Base-by-base conservation (phyloP, 2,888 invertebrate species). In the Microchrysa polita region DNA sequence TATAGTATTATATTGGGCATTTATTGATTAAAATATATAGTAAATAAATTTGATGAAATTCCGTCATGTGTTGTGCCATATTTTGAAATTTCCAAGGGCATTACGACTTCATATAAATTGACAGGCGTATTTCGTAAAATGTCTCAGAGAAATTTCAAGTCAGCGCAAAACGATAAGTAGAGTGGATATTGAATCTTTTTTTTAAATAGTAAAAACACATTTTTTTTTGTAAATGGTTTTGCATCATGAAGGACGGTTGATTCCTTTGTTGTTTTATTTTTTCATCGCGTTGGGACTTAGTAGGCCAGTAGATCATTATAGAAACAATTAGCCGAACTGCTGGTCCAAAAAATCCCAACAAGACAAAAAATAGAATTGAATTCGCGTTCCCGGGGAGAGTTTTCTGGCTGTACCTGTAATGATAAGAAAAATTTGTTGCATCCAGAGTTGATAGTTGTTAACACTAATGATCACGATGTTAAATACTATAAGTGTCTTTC, bases 271-370 rank as follows among this genome's bases (percentile, higher is more conserved):
- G 74, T 34, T 27, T 65, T 5, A 34, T 72, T 63, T 63, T 71
- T 74, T 52, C n/a, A 74, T 82, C 82, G 82, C 82, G 84, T 84
- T 84, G 83, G 84, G 84, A 84, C 84, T 84, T 84, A 83, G 83
- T 84, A 84, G 84, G 84, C 84, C 84, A 84, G 84, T 84, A 84
- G 84, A 81, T 65, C 74, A 67, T 55, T 53, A 73, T 52, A 72
- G 42, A 52, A 53, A 65, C 48, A 69, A 69, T 44, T 60, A 55
- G 72, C 79, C 79, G 80, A 81, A 82, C 84, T 84, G 82, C 84
- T 84, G 84, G 83, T 83, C 84, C 83, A 84, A 83, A 83, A 84
- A 84, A 84, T 84, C 84, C 84, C 84, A 83, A 60, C 76, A 67
- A 67, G 75, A 76, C 75, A 75, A 73, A 72, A 77, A 67, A 69